phyloP scores from a whole-genome alignment of 2,888 invertebrate genomes.

The Scaptomyza flava region DNA sequence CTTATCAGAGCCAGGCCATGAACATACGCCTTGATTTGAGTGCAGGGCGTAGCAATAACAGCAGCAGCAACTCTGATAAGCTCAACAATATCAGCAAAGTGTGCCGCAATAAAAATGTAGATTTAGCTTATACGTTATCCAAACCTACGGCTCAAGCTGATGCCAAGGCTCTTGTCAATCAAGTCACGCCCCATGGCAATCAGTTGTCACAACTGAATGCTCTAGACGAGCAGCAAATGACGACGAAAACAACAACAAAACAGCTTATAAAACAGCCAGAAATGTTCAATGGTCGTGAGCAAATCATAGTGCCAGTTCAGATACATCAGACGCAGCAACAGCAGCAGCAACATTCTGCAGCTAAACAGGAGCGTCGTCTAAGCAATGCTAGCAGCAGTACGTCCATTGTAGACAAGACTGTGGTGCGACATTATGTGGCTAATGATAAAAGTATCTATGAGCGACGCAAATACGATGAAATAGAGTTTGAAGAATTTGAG shows the following conservation, averaged over 20 bases:
- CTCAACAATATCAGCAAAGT: conserved; percentile 81
- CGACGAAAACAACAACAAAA: conserved; percentile 7
- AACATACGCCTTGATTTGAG: conserved; percentile 75
- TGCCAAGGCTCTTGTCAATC: conserved; percentile 25
- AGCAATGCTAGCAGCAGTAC: conserved; percentile 76
- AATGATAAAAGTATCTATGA: conserved; percentile 87
- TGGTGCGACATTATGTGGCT: conserved; percentile 87
- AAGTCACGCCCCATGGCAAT: conserved; percentile 36
- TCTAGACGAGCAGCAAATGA: conserved; percentile 19
- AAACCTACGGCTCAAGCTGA: conserved; percentile 58
- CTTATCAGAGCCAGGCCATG: conserved; percentile 79
- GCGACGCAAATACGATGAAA: conserved; percentile 90
- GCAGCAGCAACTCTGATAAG: conserved; percentile 51
- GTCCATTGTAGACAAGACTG: conserved; percentile 83
- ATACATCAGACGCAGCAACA: conserved; percentile 62
- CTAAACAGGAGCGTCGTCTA: conserved; percentile 51
- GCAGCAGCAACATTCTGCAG: conserved; percentile 2
- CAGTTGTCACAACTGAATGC: conserved; percentile 21
- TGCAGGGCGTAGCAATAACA: conserved; percentile 33
- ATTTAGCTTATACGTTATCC: conserved; percentile 83
- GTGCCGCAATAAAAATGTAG: conserved; percentile 85
- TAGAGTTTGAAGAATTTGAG: conserved; percentile 94
- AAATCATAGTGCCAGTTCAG: conserved; percentile 79
- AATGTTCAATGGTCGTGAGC: conserved; percentile 37
- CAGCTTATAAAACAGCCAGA: conserved; percentile 47